These are phyloP conservation scores for Chloebia gouldiae DNA, from an alignment of 2,113 vertebrate genomes.

Conservation along the genomic window DNA sequence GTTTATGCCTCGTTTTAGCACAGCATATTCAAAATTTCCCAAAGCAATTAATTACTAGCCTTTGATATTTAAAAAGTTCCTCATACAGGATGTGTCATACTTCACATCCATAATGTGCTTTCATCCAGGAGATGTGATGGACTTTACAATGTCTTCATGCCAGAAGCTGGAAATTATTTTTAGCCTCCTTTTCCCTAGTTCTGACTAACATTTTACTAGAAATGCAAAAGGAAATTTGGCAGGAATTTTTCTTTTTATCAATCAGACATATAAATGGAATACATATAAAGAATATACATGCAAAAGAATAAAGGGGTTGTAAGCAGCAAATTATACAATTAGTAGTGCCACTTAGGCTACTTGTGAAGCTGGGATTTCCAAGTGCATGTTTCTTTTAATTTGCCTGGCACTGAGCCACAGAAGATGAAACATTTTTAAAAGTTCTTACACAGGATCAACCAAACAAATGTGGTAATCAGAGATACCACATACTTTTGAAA, in stretches of 20 bases:
- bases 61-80: not conserved
- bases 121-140: not conserved
- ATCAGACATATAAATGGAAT: not conserved
- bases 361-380: not conserved
- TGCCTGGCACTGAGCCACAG: not conserved
- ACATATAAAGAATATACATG: not conserved
- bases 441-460: not conserved
- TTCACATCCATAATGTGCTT: fast-evolving
- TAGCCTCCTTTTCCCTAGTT: not conserved
- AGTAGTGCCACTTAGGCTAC: not conserved
- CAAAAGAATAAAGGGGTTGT: not conserved
- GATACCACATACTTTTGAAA: not conserved
- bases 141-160: not conserved
- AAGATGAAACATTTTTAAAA: not conserved
- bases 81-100: not conserved
- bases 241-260: not conserved
- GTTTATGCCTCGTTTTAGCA: not conserved
- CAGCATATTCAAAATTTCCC: not conserved
- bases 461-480: not conserved
- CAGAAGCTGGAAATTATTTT: not conserved
- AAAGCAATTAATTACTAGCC: not conserved
- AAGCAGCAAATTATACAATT: not conserved
- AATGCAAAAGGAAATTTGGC: not conserved
- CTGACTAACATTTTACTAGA: not conserved
- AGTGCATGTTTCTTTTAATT: not conserved